Percentiles rank a stretch among this genome's conserved stretches.
Conservation (phyloP, 1,140 invertebrate species). For the Drosophila simulans region DNA sequence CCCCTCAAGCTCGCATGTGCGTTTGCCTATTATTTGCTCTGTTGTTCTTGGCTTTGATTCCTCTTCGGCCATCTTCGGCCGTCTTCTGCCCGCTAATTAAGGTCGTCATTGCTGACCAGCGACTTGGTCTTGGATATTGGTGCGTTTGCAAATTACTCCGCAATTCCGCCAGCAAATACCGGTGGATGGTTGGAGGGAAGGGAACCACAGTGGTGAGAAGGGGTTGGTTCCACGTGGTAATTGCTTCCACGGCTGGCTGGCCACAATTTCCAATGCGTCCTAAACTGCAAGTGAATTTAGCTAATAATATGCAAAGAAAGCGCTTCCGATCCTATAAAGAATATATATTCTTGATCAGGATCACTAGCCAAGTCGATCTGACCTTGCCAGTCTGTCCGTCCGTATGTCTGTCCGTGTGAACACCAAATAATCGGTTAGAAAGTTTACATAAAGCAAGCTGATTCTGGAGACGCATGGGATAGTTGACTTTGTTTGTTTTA, state of each 20-base stretch:
- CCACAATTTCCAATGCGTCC: constrained; percentile 33
- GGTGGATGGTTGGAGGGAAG: constrained; percentile 7
- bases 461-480: no score
- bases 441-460: no score
- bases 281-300: constrained; percentile 37
- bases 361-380: no score
- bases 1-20: constrained; percentile 31
- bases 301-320: no score
- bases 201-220: not conserved
- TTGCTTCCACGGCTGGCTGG: constrained; percentile 42
- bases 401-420: no score
- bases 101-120: constrained; percentile 58
- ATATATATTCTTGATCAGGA: no score
- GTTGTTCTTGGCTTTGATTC: constrained; percentile 37
- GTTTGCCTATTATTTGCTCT: constrained; percentile 69
- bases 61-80: constrained; percentile 6
- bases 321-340: no score
- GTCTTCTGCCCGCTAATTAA: constrained; percentile 68
- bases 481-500: no score
- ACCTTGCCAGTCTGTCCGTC: no score
- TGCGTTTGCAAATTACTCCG: constrained; percentile 80
- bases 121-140: constrained; percentile 60
- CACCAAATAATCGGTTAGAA: no score
- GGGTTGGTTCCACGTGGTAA: constrained; percentile 48
- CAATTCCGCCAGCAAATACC: constrained; percentile 49